Conservation (phyloP, 2,797 vertebrate genomes). For the Ficedula albicollis region DNA sequence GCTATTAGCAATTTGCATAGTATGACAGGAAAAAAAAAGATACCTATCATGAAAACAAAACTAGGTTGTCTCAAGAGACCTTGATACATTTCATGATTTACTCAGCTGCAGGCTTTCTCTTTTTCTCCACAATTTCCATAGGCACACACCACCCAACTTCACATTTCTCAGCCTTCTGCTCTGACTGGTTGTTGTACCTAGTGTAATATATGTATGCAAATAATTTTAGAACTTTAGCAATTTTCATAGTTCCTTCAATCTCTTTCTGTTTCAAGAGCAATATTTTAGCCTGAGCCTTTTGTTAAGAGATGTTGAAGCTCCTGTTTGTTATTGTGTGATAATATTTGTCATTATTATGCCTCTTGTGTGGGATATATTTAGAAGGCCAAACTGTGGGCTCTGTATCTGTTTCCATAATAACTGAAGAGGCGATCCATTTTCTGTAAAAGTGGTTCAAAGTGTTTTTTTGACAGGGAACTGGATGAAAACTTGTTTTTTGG, state of each 20-base stretch:
- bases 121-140: conserved; percentile 30
- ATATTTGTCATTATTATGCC: background rate
- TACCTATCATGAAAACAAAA: conserved; percentile 39
- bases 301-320: background rate
- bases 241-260: conserved; percentile 10
- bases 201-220: background rate
- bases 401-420: background rate
- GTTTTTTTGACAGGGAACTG: conserved; percentile 36
- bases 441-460: conserved; percentile 1
- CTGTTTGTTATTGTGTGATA: background rate
- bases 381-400: background rate
- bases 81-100: conserved; percentile 12
- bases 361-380: background rate
- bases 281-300: background rate
- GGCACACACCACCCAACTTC: background rate
- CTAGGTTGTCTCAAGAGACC: conserved; percentile 20
- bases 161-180: background rate
- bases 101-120: conserved; percentile 47
- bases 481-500: conserved; percentile 61
- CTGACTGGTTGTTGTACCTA: conserved; percentile 17
- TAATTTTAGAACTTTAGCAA: background rate
- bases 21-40: conserved; percentile 32
- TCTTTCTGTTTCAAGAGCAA: background rate
- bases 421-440: conserved; percentile 41
- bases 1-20: conserved; percentile 49